Evolutionary conservation across 2,888 invertebrate genomes (phyloP).

Genomic region (Scaeva pyrastri): DNA sequence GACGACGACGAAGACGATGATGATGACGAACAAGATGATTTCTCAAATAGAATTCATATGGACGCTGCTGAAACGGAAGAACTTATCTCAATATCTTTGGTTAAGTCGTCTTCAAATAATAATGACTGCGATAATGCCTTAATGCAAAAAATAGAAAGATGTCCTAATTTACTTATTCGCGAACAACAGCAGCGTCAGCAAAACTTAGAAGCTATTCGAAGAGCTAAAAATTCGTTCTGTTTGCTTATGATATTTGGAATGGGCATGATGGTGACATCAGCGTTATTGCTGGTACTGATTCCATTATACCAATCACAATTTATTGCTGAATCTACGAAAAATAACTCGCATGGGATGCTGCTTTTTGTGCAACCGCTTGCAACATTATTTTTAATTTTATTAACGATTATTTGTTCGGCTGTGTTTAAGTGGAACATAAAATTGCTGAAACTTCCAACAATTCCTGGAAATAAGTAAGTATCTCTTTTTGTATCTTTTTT

Average conservation of each 20-base stretch:
- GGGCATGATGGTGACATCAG: constrained; percentile 84
- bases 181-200: constrained; percentile 76
- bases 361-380: constrained; percentile 77
- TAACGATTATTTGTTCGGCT: constrained; percentile 74
- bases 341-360: constrained; percentile 78
- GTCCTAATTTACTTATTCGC: constrained; percentile 66
- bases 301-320: constrained; percentile 84
- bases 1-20: constrained; percentile 75
- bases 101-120: constrained; percentile 53
- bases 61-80: constrained; percentile 75
- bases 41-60: constrained; percentile 73
- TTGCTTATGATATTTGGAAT: constrained; percentile 83
- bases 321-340: constrained; percentile 72
- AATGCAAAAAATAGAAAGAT: constrained; percentile 67
- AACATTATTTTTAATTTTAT: constrained; percentile 75
- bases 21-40: constrained; percentile 70
- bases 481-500: neutral
- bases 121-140: constrained; percentile 68
- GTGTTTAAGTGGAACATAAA: constrained; percentile 77
- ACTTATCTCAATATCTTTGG: constrained; percentile 71
- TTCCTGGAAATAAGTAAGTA: constrained; percentile 77
- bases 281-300: constrained; percentile 84
- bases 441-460: constrained; percentile 77
- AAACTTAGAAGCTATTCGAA: constrained; percentile 70
- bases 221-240: constrained; percentile 68